Percentiles rank a stretch among this genome's conserved stretches.
Conservation (phyloP, 2,888 invertebrate species). For the Zonitis immaculata region DNA sequence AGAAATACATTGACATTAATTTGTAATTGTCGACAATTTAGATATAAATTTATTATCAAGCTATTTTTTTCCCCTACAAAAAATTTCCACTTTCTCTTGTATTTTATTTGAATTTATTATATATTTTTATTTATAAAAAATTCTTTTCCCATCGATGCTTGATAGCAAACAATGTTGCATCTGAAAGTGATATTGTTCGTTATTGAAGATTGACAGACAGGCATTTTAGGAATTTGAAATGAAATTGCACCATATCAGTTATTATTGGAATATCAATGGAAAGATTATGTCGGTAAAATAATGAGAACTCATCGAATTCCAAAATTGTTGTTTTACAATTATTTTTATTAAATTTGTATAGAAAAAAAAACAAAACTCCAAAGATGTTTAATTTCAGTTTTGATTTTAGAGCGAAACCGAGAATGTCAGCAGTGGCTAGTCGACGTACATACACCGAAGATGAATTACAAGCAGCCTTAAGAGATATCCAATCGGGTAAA, state of each 20-base stretch:
- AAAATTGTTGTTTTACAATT: too few species aligned
- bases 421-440: constrained; percentile 59
- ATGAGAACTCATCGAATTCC: not conserved
- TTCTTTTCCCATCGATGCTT: not conserved
- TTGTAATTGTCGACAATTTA: constrained; percentile 19
- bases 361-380: too few species aligned
- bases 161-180: not conserved
- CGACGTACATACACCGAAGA: constrained; percentile 91
- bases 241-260: not conserved
- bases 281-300: not conserved
- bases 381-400: constrained; percentile 47
- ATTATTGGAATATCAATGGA: not conserved
- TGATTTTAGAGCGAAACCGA: constrained; percentile 64
- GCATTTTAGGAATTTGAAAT: not conserved
- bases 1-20: constrained; percentile 42
- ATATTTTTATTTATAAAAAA: not conserved
- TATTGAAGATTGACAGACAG: not conserved
- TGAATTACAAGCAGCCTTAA: constrained; percentile 88
- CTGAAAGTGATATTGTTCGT: not conserved
- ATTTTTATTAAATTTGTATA: too few species aligned
- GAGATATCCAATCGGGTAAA: constrained; percentile 89
- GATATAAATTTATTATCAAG: not conserved
- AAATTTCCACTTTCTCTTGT: too few species aligned
- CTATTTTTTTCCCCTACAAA: not conserved
- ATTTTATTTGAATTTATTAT: too few species aligned